A percentile compares a stretch with the other conserved stretches of the same genome.
Evolutionary conservation across 2,888 invertebrate genomes (phyloP).

Genomic region (Ectemnius continuus): DNA sequence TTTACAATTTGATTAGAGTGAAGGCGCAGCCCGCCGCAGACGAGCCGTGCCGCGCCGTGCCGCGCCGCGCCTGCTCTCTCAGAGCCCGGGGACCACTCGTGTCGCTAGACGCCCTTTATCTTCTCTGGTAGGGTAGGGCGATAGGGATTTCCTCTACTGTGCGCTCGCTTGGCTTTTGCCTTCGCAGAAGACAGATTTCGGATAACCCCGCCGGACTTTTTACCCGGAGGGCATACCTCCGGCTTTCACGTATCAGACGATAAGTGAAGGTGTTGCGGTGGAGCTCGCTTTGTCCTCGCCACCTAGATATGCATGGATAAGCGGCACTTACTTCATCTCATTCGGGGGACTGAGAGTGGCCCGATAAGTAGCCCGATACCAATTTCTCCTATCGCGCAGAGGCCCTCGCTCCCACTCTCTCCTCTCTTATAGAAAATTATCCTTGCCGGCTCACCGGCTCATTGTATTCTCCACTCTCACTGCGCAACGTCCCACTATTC

Average conservation of each 20-base stretch:
- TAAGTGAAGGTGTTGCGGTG: constrained; percentile 12
- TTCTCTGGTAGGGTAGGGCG: too few relatives aligned
- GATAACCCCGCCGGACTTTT: constrained; percentile 49
- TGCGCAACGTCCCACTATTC: too few relatives aligned
- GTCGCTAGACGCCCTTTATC: too few relatives aligned
- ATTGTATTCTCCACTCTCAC: not conserved
- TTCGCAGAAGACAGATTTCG: constrained; percentile 53
- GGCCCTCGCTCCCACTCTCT: not conserved
- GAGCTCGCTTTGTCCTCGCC: constrained; percentile 11
- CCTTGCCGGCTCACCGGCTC: not conserved
- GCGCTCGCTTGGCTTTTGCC: constrained; percentile 14
- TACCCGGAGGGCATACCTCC: constrained; percentile 15
- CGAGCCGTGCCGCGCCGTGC: not conserved
- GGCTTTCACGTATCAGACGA: constrained; percentile 13
- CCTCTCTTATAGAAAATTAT: not conserved
- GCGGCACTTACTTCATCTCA: constrained; percentile 10
- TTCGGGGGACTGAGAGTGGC: constrained; percentile 1
- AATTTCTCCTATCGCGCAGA: constrained; percentile 5
- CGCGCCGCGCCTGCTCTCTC: not conserved
- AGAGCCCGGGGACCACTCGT: too few relatives aligned
- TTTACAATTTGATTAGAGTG: constrained; percentile 75
- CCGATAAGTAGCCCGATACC: constrained; percentile 10
- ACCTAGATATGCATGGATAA: constrained; percentile 22
- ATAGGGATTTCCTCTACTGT: constrained; percentile 9
- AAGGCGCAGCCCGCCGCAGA: constrained; percentile 9